phyloP scores from a whole-genome alignment of 1,140 invertebrate genomes.

The Cydia splendana region DNA sequence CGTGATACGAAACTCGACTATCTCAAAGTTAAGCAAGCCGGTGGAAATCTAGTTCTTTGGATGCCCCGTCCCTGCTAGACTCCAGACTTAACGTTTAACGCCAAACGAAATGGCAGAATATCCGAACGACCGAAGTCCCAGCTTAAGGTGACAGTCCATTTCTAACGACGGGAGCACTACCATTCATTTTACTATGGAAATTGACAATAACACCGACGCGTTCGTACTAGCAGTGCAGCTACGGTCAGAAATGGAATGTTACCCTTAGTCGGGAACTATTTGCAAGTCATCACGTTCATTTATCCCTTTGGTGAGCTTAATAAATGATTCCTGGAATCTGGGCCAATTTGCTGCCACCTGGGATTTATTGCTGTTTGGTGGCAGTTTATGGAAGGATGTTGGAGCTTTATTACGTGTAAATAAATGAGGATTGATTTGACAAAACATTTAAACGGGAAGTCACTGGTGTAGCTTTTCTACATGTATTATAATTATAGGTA shows the following conservation, averaged over 20 bases:
- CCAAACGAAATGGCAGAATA: not conserved
- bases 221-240: too few relatives aligned
- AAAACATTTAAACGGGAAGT: not conserved
- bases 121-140: not conserved
- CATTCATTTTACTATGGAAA: too few relatives aligned
- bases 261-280: constrained; percentile 4
- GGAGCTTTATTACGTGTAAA: not conserved
- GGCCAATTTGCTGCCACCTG: constrained; percentile 4
- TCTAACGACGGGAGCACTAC: too few relatives aligned
- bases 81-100: not conserved
- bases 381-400: not conserved
- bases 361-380: constrained; percentile 1
- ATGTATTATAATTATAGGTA: too few relatives aligned
- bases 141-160: too few relatives aligned
- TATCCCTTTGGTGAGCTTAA: constrained; percentile 12
- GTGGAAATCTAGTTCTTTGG: not conserved
- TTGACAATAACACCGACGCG: too few relatives aligned
- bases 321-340: not conserved
- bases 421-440: not conserved
- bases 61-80: too few relatives aligned
- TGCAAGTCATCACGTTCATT: constrained; percentile 13
- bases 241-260: too few relatives aligned
- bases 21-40: not conserved
- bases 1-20: too few relatives aligned
- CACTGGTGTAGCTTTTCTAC: not conserved